Conservation (phyloP, 2,888 invertebrate species). For the Apotomis capreana region DNA sequence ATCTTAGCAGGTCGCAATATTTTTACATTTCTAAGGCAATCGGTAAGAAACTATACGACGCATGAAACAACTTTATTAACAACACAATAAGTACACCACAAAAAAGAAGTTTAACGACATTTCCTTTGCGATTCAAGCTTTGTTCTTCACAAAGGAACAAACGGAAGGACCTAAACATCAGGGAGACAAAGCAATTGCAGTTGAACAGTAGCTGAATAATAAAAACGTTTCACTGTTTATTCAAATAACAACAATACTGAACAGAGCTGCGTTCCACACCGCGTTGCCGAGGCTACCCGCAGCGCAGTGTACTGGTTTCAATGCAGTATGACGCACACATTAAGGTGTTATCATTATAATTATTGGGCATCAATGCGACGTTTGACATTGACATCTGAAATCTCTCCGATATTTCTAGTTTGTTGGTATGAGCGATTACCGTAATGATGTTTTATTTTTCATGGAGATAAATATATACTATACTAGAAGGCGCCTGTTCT, state of each 20-base stretch:
- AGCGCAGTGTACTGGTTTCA: background rate
- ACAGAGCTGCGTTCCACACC: slow-evolving; percentile 52
- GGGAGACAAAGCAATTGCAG: slow-evolving; percentile 36
- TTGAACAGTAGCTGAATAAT: slow-evolving; percentile 44
- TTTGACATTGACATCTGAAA: too few relatives aligned
- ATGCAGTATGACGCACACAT: slow-evolving; percentile 6
- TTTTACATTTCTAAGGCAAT: background rate
- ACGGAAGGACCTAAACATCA: slow-evolving; percentile 34
- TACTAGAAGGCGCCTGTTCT: too few relatives aligned
- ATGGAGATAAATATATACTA: too few relatives aligned
- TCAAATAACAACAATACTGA: slow-evolving; percentile 47
- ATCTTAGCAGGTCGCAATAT: too few relatives aligned
- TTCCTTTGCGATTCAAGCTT: slow-evolving; percentile 9
- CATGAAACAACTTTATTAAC: background rate
- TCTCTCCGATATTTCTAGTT: too few relatives aligned
- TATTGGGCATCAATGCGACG: too few relatives aligned
- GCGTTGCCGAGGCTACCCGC: slow-evolving; percentile 48
- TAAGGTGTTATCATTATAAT: too few relatives aligned
- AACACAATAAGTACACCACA: slow-evolving; percentile 6
- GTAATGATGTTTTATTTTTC: too few relatives aligned
- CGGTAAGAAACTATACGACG: background rate
- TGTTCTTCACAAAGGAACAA: slow-evolving; percentile 35
- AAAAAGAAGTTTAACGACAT: slow-evolving; percentile 26
- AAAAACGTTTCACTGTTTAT: slow-evolving; percentile 46
- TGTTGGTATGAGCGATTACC: too few relatives aligned